These are phyloP conservation scores for Microcebus lehilahytsara DNA, from an alignment of 2,113 vertebrate species.

Conservation along the genomic window DNA sequence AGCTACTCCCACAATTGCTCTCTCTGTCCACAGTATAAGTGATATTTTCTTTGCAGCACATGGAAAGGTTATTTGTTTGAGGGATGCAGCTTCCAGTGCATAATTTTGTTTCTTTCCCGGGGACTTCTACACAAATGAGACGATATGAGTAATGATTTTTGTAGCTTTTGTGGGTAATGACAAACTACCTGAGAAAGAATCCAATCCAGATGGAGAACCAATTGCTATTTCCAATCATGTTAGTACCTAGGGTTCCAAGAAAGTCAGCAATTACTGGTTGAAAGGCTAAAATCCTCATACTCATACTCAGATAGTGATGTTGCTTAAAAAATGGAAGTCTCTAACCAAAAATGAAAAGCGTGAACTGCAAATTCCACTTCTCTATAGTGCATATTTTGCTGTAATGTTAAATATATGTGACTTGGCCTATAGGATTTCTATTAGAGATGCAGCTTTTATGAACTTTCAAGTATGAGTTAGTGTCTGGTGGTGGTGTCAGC, in stretches of 20 bases:
- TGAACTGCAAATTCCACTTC: background rate
- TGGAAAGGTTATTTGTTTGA: conserved; percentile 31
- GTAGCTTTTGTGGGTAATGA: conserved; percentile 28
- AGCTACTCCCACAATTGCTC: background rate
- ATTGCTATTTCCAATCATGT: background rate
- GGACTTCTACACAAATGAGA: background rate
- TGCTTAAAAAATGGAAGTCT: background rate
- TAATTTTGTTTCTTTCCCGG: conserved; percentile 1
- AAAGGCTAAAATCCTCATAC: background rate
- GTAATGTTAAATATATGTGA: background rate
- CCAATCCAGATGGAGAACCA: background rate
- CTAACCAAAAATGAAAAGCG: background rate
- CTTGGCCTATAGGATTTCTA: background rate
- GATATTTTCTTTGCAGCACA: conserved; percentile 16
- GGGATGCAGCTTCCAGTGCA: background rate
- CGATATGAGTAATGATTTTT: conserved; percentile 16
- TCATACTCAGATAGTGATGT: background rate
- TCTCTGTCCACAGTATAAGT: background rate
- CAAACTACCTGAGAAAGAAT: background rate
- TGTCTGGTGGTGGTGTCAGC: background rate
- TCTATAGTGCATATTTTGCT: background rate
- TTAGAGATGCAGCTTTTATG: background rate
- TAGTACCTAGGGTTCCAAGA: background rate
- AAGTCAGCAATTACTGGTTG: background rate
- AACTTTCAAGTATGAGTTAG: background rate